Conservation (phyloP, 2,113 vertebrate species). For the Notarius lentiginosus region DNA sequence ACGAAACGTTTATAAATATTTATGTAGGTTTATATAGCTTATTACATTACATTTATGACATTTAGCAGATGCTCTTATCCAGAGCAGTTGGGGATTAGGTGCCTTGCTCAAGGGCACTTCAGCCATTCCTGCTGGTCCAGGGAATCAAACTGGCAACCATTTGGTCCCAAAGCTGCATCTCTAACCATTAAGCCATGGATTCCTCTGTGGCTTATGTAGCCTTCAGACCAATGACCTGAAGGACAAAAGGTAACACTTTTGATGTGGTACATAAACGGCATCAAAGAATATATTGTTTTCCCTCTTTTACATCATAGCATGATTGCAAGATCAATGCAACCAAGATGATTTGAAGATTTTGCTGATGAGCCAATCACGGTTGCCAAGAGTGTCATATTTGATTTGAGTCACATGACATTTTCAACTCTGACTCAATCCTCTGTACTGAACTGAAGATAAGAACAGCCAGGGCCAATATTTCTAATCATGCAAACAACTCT, state of each 20-base stretch:
- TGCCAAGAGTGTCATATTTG: background rate
- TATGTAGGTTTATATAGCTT: background rate
- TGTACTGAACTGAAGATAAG: background rate
- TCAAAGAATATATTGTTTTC: too few species aligned
- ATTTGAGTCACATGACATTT: background rate
- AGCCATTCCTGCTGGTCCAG: too few species aligned
- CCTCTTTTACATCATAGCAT: background rate
- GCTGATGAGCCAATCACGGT: background rate
- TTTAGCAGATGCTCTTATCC: too few species aligned
- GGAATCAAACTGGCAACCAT: too few species aligned
- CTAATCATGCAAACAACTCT: conserved; percentile 6
- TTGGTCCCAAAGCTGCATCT: too few species aligned
- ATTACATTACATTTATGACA: too few species aligned
- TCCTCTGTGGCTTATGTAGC: background rate
- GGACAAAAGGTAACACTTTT: background rate
- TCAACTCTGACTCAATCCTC: background rate
- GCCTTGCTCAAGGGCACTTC: too few species aligned
- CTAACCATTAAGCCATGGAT: too few species aligned
- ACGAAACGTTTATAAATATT: background rate
- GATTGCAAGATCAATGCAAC: background rate
- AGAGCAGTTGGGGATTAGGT: too few species aligned
- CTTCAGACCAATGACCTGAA: background rate
- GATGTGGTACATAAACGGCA: background rate
- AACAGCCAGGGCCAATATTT: background rate
- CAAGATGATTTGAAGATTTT: background rate